Percentiles rank a stretch among this genome's conserved stretches.
Conservation (phyloP, 2,797 vertebrate genomes). For the Epinephelus awoara region DNA sequence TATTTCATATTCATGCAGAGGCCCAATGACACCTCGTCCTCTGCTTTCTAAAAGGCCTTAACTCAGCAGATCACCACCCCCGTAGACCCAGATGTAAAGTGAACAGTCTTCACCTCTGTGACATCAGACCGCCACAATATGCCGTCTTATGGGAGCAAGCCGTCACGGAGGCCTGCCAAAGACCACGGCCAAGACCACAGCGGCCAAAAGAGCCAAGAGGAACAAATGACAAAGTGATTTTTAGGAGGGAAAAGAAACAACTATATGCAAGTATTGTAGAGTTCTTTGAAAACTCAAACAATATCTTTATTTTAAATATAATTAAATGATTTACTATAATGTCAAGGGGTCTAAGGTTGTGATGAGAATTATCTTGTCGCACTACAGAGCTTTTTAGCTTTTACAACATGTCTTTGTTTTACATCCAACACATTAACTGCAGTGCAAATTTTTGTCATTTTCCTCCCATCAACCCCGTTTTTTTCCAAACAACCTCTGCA, state of each 20-base stretch:
- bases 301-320: background rate
- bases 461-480: background rate
- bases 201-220: constrained; percentile 11
- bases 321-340: background rate
- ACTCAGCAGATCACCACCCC: constrained; percentile 83
- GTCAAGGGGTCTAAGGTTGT: too few relatives aligned
- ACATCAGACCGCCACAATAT: constrained; percentile 85
- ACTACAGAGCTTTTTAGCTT: background rate
- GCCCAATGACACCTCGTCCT: constrained; percentile 93
- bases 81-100: constrained; percentile 88
- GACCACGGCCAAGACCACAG: background rate
- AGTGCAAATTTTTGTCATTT: too few relatives aligned
- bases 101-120: constrained; percentile 90
- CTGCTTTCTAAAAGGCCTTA: constrained; percentile 89
- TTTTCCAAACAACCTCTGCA: background rate
- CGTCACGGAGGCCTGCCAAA: constrained; percentile 50
- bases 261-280: background rate
- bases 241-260: background rate
- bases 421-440: background rate
- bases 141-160: constrained; percentile 67
- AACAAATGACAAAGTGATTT: constrained; percentile 30
- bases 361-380: background rate
- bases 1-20: constrained; percentile 93
- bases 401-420: background rate
- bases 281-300: background rate